Conservation (phyloP, 92 coral and sea anemone genomes). For the Virgularia gustaviana region DNA sequence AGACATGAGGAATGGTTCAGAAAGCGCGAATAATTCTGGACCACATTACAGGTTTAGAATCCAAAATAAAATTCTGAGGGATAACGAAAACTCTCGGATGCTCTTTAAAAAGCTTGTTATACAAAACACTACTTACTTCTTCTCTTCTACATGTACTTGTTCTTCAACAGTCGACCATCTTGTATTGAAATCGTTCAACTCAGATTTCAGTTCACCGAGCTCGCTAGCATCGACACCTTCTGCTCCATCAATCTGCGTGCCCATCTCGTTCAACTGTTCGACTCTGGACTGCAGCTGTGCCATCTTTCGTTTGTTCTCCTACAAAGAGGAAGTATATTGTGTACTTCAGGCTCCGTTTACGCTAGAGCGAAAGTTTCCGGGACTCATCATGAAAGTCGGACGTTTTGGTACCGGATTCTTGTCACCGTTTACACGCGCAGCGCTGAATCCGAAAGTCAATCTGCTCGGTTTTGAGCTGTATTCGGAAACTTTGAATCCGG, state of each 20-base stretch:
- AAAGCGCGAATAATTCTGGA: not conserved
- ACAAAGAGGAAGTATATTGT: no score
- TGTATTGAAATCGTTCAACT: constrained; percentile 79
- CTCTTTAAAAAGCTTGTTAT: not conserved
- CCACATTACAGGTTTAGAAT: no score
- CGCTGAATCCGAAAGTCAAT: no score
- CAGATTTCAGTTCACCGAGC: constrained; percentile 52
- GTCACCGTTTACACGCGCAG: no score
- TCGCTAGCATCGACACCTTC: not conserved
- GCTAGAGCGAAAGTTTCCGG: no score
- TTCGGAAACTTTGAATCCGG: no score
- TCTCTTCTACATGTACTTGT: constrained; percentile 67
- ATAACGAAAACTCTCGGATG: not conserved
- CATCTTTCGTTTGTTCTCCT: constrained; percentile 4
- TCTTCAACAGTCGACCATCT: constrained; percentile 82
- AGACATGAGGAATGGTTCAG: not conserved
- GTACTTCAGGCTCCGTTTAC: no score
- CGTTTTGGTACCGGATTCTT: no score
- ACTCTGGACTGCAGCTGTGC: not conserved
- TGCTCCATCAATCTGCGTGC: not conserved
- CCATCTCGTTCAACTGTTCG: not conserved
- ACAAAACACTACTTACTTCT: constrained; percentile 50
- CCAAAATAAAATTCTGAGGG: no score
- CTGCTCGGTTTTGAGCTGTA: no score
- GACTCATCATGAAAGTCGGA: no score